Conservation (phyloP, 2,797 vertebrate species). For the Peromyscus eremicus region DNA sequence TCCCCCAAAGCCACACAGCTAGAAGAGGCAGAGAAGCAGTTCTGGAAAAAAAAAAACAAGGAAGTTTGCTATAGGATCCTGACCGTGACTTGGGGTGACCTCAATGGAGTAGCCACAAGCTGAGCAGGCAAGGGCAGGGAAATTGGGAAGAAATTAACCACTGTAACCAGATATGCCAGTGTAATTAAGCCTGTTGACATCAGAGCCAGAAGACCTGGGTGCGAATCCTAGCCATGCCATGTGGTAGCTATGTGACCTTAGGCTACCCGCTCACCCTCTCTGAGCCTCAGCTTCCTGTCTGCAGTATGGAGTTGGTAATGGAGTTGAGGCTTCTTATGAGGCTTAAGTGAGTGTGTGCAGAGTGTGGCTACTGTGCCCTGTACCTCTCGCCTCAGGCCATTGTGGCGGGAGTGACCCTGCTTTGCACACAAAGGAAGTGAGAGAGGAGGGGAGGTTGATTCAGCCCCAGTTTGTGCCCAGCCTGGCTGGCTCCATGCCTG, state of each 20-base stretch:
- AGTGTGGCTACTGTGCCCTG: not conserved
- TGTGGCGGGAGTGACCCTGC: not conserved
- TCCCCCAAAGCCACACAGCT: not conserved
- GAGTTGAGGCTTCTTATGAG: not conserved
- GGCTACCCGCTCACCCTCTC: not conserved
- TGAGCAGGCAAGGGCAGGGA: not conserved
- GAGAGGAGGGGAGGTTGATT: not conserved
- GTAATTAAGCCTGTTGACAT: not conserved
- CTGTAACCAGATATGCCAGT: too few species aligned
- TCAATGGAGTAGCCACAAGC: not conserved
- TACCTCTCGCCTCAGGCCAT: fast-evolving
- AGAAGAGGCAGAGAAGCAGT: not conserved
- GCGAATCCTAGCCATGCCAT: not conserved
- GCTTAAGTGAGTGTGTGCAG: not conserved
- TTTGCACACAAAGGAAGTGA: not conserved
- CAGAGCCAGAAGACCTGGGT: not conserved
- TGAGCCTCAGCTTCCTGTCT: conserved; percentile 7
- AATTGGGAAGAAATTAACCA: not conserved
- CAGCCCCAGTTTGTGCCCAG: not conserved
- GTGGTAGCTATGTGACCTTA: not conserved
- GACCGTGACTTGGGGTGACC: not conserved
- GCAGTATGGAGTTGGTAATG: not conserved
- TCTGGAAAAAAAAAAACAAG: not conserved
- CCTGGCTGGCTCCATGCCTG: not conserved
- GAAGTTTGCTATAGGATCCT: fast-evolving